Base-by-base conservation (phyloP, 1,140 invertebrate species). In the Neodiprion lecontei region DNA sequence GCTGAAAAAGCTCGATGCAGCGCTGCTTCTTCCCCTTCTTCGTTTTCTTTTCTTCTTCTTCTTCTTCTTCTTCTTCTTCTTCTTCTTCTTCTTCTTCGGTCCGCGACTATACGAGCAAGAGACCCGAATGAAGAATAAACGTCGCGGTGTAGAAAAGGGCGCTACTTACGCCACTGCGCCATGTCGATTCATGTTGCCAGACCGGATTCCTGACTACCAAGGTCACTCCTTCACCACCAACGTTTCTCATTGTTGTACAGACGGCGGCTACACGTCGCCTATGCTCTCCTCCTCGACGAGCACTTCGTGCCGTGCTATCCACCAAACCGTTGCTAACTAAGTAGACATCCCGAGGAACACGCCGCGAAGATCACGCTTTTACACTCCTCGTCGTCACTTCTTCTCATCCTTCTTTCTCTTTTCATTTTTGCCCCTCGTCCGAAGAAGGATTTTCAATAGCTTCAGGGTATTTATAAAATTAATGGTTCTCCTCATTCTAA, bases 201-300 rank as follows among this genome's bases (percentile, higher is more conserved):
- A 84, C 84, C 82, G 80, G 84, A 85, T 85, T 85, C 84, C 82
- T 84, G 78, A 81, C 82, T 81, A 77, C 82, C 84, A 85, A 85
- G 84, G 84, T 85, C 82, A 78, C 76, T 78, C 67, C 67, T 23
- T 21, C 67, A 69, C 67, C 67, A 69, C 75, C 69, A 74, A 12
- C 53, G 53, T 61, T 40, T 17, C 53, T 61, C 53, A 61, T 61
- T 61, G 53, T 61, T 61, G 53, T 61, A 61, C 70, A 71, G 21
- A 12, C 70, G 12, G 68, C 48, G 21, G 47, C 67, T 69, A 69
- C 40, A 65, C 61, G 53, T 61, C 17, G 28, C 28, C 28, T 40
- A 40, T 40, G 28, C 28, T 40, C 28, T 14, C 12, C 61, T 65
- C 17, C 61, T 17, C 61, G 12, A 3, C 17, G 1, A 14, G 61